These are phyloP conservation scores for Bettongia penicillata DNA, from an alignment of 2,113 vertebrate genomes.

Conservation along the genomic window DNA sequence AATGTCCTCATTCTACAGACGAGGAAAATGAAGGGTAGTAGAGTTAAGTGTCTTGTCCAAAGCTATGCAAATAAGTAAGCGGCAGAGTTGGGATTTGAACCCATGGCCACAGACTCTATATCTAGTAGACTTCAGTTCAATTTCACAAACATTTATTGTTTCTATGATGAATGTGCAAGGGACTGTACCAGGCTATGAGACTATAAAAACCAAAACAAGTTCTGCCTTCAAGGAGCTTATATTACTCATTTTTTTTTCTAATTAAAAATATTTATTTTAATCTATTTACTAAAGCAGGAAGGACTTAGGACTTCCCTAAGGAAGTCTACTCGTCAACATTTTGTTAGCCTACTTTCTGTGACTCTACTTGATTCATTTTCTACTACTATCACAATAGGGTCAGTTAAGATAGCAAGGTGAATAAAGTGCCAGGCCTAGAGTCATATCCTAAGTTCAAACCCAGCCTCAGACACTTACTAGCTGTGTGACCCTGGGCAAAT, in stretches of 20 bases:
- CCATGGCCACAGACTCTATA: neutral
- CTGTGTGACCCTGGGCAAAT: neutral
- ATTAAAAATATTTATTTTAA: neutral
- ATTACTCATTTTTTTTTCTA: neutral
- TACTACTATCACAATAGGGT: neutral
- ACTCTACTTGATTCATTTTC: neutral
- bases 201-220: neutral
- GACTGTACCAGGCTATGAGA: neutral
- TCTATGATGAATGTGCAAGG: neutral
- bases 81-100: neutral
- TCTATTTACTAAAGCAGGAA: neutral
- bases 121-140: neutral
- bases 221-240: neutral
- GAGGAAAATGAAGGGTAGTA: neutral
- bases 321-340: neutral
- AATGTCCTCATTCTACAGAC: neutral
- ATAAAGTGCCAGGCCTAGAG: neutral
- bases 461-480: neutral
- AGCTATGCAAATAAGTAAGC: neutral
- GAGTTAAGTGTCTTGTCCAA: neutral
- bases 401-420: neutral
- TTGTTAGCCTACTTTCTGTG: neutral
- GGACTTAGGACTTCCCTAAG: no score
- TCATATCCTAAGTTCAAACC: neutral
- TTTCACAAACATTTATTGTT: neutral